A percentile compares a stretch with the other conserved stretches of the same genome.
These are phyloP conservation scores for Cacoxenus indagator DNA, from an alignment of 2,888 invertebrate genomes.

Conservation along the genomic window DNA sequence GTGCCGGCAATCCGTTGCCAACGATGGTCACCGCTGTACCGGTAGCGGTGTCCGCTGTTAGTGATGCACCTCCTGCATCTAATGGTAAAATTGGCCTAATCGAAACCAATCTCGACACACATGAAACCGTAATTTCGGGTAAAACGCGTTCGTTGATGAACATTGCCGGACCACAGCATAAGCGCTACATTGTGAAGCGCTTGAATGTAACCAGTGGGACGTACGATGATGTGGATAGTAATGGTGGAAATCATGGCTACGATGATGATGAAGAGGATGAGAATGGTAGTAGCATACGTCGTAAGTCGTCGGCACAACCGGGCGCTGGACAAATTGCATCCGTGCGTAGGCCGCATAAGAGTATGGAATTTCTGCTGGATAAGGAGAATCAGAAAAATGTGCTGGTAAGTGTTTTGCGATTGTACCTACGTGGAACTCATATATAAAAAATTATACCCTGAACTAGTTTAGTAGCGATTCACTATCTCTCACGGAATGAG, in stretches of 20 bases:
- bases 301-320: slow-evolving; percentile 51
- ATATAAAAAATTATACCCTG: background rate
- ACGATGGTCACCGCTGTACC: slow-evolving; percentile 53
- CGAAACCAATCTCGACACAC: slow-evolving; percentile 91
- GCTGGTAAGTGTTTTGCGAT: slow-evolving; percentile 77
- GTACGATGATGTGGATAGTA: slow-evolving; percentile 43
- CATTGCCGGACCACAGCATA: slow-evolving; percentile 70
- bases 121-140: slow-evolving; percentile 75
- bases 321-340: slow-evolving; percentile 64
- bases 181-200: slow-evolving; percentile 54
- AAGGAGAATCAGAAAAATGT: slow-evolving; percentile 90
- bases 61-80: slow-evolving; percentile 28
- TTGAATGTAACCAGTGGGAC: slow-evolving; percentile 51
- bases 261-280: slow-evolving; percentile 64
- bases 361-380: slow-evolving; percentile 95
- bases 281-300: slow-evolving; percentile 45
- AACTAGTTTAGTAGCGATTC: too few species aligned
- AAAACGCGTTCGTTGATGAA: slow-evolving; percentile 80
- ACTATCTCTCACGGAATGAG: too few species aligned
- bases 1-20: slow-evolving; percentile 31
- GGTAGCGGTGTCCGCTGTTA: slow-evolving; percentile 39
- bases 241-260: slow-evolving; percentile 31
- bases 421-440: too few species aligned
- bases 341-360: slow-evolving; percentile 81
- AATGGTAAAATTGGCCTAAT: slow-evolving; percentile 79